Base-by-base conservation (phyloP, 2,113 vertebrate species). In the Hippocampus abdominalis region DNA sequence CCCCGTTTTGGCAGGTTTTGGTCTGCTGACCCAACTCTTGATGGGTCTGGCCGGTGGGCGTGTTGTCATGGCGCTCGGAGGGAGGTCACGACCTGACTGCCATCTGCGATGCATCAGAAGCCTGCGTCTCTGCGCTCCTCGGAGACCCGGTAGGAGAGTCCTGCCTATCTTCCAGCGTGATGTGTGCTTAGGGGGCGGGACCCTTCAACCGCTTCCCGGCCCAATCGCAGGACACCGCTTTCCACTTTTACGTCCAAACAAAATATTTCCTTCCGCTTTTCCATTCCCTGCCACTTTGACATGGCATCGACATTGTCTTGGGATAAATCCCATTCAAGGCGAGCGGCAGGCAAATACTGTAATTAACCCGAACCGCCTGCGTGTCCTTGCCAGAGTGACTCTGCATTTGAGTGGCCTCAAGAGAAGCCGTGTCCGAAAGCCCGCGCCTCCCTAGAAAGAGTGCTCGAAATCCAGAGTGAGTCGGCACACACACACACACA, bases 51-150 rank as follows among this genome's bases (percentile, higher is more conserved):
- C 88, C 0, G 87, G 84, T 18, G 88, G 88, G 63, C 88, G 88
- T 4, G 78, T 90, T 27, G 82, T 90, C 8, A 90, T 90, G 88
- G 87, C 88, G 36, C 81, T 90, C 57, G 88, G 88, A 90, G 68
- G 88, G 88, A 0, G 88, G 88, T 76, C 88, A 90, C 13, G 88
- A 90, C 79, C 86, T 90, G 72, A 90, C 88, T 0, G 88, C 88
- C 71, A 90, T 90, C 78, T 90, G 88, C 62, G 88, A 90, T 10
- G 88, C 88, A 5, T 90, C 88, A 1, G 88, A 90, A 69, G 76
- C 88, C 40, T 90, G 88, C 4, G 87, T 90, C 3, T 79, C 87
- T 8, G 78, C 81, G 0, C 85, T 90, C 1, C 78, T 88, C 48
- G 88, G 88, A 79, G 88, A 90, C 36, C 74, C 77, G 85, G 88